Evolutionary conservation across 2,113 vertebrate species (phyloP), one percentile per base, ranked within the genome.

Genomic region (Ageneiosus marmoratus): DNA sequence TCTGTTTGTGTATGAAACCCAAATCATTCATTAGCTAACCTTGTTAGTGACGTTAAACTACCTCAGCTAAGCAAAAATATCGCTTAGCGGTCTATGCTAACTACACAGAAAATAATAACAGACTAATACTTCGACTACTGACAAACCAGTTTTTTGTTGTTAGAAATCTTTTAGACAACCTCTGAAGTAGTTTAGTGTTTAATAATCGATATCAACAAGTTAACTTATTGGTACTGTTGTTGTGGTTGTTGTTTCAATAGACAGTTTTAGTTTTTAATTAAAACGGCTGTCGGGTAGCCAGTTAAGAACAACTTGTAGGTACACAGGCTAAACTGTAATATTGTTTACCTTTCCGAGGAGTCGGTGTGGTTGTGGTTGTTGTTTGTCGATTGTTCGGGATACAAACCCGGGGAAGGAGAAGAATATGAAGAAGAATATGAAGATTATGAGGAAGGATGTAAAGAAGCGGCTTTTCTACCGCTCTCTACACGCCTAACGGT

Each of bases 341-440:
- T n/a, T n/a, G n/a, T 53, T 55, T 75, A 75, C 73, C 73, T 75
- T 75, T 75, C 50, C 5, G 73, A 27, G 10, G 73, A 75, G 73
- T 75, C 73, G 48, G 50, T 34, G 73, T 51, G 16, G 16, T 11
- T 53, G 27, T 16, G 51, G 72, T 20, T 51, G 72, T 9, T 74
- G 70, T 50, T 1, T n/a, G n/a, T 24, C 41, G 69, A 11, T 72
- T 41, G 27, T 27, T 72, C 34, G 34, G 34, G 32, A 24, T 2
- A n/a, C 24, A 72, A 72, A 72, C 41, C 41, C 69, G 69, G n/a
- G n/a, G n/a, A n/a, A n/a, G n/a, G n/a, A n/a, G n/a, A n/a, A n/a
- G n/a, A n/a, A n/a, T n/a, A n/a, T n/a, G n/a, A n/a, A n/a, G n/a
- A n/a, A n/a, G n/a, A n/a, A n/a, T n/a, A n/a, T n/a, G n/a, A n/a